Conservation (phyloP, 2,113 vertebrate genomes). For the Salvelinus alpinus region DNA sequence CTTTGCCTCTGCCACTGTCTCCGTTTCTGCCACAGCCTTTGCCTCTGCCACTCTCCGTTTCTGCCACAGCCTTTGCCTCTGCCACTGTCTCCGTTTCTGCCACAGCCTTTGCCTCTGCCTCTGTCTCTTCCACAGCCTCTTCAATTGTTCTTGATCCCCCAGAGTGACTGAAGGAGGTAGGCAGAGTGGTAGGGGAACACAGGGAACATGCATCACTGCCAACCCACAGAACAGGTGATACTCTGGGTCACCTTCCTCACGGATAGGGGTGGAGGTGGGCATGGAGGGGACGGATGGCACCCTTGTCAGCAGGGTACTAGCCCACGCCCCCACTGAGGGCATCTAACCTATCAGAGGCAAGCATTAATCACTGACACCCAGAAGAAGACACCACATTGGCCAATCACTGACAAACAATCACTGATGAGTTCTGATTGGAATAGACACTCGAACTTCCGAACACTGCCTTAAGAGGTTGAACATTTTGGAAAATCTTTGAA, state of each 20-base stretch:
- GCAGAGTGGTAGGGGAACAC: not conserved
- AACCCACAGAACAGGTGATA: not conserved
- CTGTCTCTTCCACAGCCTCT: not conserved
- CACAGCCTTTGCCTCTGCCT: not conserved
- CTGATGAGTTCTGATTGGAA: too few relatives aligned
- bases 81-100: not conserved
- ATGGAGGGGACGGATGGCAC: not conserved
- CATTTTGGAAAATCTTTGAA: too few relatives aligned
- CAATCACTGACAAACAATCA: too few relatives aligned
- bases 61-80: not conserved
- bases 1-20: not conserved
- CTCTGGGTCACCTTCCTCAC: conserved; percentile 16
- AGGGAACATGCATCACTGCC: conserved; percentile 18
- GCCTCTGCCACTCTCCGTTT: not conserved
- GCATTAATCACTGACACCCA: not conserved
- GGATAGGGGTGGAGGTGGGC: not conserved
- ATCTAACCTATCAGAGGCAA: not conserved
- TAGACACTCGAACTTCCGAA: too few relatives aligned
- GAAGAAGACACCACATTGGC: not conserved
- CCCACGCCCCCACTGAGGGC: not conserved
- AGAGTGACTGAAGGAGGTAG: conserved; percentile 11
- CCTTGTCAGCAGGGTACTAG: not conserved
- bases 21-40: not conserved
- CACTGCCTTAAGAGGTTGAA: too few relatives aligned
- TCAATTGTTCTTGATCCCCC: not conserved